A percentile compares a stretch with the other conserved stretches of the same genome.
These are phyloP conservation scores for Rhinella marina DNA, from an alignment of 2,797 vertebrate species.

Conservation along the genomic window DNA sequence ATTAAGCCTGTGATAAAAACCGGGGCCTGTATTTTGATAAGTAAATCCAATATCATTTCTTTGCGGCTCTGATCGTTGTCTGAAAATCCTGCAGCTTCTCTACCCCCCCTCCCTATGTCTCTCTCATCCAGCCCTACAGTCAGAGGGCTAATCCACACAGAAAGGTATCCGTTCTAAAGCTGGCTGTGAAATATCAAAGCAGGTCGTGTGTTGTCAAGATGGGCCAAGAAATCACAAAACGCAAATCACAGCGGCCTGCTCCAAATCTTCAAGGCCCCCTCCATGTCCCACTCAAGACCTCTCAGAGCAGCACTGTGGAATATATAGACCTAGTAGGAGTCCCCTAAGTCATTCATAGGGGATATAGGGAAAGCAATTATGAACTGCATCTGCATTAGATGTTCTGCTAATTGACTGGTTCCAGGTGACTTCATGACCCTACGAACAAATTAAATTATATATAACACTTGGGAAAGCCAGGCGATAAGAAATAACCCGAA, in stretches of 20 bases:
- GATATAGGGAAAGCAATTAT: background rate
- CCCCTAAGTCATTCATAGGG: background rate
- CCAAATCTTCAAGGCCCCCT: slow-evolving; percentile 5
- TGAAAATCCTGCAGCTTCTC: slow-evolving; percentile 65
- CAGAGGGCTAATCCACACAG: slow-evolving; percentile 55
- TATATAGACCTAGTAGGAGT: background rate
- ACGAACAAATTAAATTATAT: background rate
- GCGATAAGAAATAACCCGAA: background rate
- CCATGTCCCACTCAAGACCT: slow-evolving; percentile 24
- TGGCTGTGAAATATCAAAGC: slow-evolving; percentile 61
- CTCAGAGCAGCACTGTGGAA: background rate
- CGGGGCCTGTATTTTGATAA: slow-evolving; percentile 99
- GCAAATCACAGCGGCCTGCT: slow-evolving; percentile 29
- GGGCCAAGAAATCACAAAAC: slow-evolving; percentile 47
- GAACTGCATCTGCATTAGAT: background rate
- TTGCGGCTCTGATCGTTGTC: slow-evolving; percentile 99
- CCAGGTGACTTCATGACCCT: slow-evolving; percentile 2
- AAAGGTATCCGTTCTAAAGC: slow-evolving; percentile 45
- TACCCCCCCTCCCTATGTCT: slow-evolving; percentile 81
- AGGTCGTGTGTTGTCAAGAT: slow-evolving; percentile 55
- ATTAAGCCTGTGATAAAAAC: slow-evolving; percentile 99
- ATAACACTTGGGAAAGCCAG: background rate
- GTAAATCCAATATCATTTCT: slow-evolving; percentile 99
- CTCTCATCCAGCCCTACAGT: slow-evolving; percentile 54
- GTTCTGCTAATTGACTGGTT: slow-evolving; percentile 4